Base-by-base conservation (phyloP, 1,140 invertebrate genomes). In the Drosophila rufa region DNA sequence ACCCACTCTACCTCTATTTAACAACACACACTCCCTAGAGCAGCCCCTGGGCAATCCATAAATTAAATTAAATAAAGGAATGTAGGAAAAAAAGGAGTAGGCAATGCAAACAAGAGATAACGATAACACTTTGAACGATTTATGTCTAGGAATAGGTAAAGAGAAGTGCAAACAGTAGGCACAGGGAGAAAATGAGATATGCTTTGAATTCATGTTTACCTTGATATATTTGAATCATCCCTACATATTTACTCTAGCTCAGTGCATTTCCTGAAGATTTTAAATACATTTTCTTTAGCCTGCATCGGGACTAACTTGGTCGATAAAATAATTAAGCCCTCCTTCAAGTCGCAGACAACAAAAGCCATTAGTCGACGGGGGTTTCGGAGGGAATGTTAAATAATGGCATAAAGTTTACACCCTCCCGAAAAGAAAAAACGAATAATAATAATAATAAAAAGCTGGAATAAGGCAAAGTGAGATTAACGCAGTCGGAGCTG, bases 121-220 rank as follows among this genome's bases (percentile, higher is more conserved):
- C 73, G 76, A 80, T 78, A 84, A 58, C 59, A 67, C n/a, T 80
- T 90, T 79, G 80, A 89, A 89, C 84, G 85, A 89, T 89, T 89
- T 89, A 90, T 84, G 80, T 0, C 40, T 43, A 38, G 64, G 58
- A 59, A 60, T 22, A 55, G 53, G 78, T 69, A 62, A 62, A 64
- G 43, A 48, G 47, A 50, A 68, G 51, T 30, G 47, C 61, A 81
- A 85, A 81, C 67, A 71, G 40, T 56, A n/a, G 9, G 48, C 42
- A 17, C 33, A 48, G n/a, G 12, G 36, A 36, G 38, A 48, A 50
- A 55, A 47, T 19, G 17, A 53, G 27, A 53, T 53, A 53, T 36
- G 17, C n/a, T 22, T 22, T 22, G 19, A 53, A 19, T 53, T 36
- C 50, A 36, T 53, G n/a, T 36, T 36, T 53, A 9, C 43, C 2